These are phyloP conservation scores for Sitta europaea DNA, from an alignment of 2,113 vertebrate species.

Conservation along the genomic window DNA sequence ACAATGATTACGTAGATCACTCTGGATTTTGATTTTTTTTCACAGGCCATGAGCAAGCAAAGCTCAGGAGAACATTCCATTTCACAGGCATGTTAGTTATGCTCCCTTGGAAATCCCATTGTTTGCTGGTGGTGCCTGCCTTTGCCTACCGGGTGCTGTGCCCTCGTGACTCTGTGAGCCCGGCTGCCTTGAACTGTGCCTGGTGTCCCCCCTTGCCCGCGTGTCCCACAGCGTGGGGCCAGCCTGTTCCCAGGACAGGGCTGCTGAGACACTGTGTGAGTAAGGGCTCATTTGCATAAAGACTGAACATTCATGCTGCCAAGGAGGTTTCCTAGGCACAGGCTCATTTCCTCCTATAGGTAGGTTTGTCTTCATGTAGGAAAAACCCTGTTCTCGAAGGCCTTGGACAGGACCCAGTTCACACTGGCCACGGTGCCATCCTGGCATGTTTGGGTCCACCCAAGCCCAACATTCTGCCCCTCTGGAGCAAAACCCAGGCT, in stretches of 20 bases:
- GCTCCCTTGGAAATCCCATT: constrained; percentile 51
- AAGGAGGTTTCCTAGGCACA: background rate
- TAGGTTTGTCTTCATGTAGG: background rate
- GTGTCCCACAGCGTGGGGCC: background rate
- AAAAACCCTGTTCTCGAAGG: background rate
- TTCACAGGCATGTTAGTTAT: constrained; percentile 3
- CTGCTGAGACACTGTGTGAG: background rate
- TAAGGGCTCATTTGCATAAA: constrained; percentile 3
- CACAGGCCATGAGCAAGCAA: constrained; percentile 17
- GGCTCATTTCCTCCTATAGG: background rate
- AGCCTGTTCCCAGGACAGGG: background rate
- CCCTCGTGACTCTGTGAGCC: background rate
- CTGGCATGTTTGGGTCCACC: background rate
- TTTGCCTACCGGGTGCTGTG: background rate
- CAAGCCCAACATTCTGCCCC: background rate
- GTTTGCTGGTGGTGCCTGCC: background rate
- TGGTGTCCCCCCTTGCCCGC: accelerated
- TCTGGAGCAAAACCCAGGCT: background rate
- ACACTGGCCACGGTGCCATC: accelerated
- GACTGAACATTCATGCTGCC: background rate
- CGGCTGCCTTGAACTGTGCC: background rate
- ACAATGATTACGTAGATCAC: background rate
- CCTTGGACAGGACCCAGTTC: background rate
- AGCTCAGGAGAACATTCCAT: background rate
- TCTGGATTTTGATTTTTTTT: background rate